phyloP scores from a whole-genome alignment of 2,888 invertebrate species.

The Saturnia pavonia region DNA sequence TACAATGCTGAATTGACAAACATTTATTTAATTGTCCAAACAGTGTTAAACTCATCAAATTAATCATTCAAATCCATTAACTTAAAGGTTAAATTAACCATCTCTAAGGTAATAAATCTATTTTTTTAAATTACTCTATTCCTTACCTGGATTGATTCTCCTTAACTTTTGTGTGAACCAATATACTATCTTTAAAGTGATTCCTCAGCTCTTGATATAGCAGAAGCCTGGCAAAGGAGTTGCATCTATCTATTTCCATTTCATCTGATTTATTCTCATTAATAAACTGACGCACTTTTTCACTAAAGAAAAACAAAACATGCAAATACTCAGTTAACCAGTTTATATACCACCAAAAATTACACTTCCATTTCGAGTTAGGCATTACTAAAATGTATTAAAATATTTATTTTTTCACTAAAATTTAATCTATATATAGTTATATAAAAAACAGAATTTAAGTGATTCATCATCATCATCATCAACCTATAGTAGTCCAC shows the following conservation, averaged over 20 bases:
- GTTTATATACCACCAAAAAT: background rate
- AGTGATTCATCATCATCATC: no score
- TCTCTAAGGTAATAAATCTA: no score
- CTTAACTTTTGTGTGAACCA: constrained; percentile 64
- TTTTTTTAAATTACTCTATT: background rate
- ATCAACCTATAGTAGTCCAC: no score
- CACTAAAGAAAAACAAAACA: constrained; percentile 64
- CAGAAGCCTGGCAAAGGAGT: constrained; percentile 85
- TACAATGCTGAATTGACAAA: no score
- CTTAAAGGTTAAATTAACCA: no score
- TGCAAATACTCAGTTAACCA: background rate
- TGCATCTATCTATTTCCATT: constrained; percentile 84
- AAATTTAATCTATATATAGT: no score
- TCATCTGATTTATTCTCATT: constrained; percentile 79
- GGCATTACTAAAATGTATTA: no score
- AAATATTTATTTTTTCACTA: no score
- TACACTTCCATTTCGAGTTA: background rate
- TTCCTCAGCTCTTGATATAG: constrained; percentile 84
- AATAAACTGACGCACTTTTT: constrained; percentile 83
- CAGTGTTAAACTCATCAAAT: no score
- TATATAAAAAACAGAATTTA: no score
- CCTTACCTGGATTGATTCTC: constrained; percentile 76
- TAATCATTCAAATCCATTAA: no score
- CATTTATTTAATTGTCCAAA: no score
- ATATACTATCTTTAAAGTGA: constrained; percentile 74